These are phyloP conservation scores for Aphidius ervi DNA, from an alignment of 1,140 invertebrate species.

Conservation along the genomic window DNA sequence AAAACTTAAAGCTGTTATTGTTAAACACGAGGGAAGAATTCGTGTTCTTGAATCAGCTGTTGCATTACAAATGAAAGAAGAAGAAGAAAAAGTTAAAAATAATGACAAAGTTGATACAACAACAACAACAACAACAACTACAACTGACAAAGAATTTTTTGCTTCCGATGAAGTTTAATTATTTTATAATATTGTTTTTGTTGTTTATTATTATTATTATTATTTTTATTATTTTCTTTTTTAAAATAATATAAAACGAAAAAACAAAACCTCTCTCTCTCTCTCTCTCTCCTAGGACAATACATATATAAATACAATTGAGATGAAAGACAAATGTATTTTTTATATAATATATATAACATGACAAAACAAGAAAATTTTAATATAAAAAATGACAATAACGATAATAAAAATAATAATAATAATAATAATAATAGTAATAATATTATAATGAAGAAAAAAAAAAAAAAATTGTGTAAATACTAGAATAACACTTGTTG, in stretches of 20 bases:
- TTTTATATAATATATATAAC: background rate
- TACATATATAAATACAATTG: no score
- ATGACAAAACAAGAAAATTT: constrained; percentile 31
- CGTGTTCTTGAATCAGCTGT: constrained; percentile 65
- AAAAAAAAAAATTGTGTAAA: constrained; percentile 47
- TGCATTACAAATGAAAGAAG: constrained; percentile 50
- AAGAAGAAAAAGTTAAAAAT: constrained; percentile 38
- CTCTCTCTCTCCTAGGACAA: no score
- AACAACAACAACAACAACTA: constrained; percentile 24
- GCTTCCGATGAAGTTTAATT: constrained; percentile 51
- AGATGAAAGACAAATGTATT: no score
- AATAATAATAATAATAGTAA: background rate
- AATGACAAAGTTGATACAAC: constrained; percentile 44
- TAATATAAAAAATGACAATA: no score
- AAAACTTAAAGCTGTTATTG: constrained; percentile 87
- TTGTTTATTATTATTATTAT: no score
- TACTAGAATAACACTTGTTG: constrained; percentile 47
- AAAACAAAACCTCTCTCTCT: no score
- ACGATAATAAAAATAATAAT: background rate
- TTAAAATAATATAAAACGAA: no score
- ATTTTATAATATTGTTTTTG: constrained; percentile 6
- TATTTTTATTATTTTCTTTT: no score
- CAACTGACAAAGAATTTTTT: constrained; percentile 42
- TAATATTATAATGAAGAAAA: background rate
- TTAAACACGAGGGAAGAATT: constrained; percentile 90